Evolutionary conservation across 1,140 invertebrate species (phyloP).

Genomic region (Diabrotica undecimpunctata): DNA sequence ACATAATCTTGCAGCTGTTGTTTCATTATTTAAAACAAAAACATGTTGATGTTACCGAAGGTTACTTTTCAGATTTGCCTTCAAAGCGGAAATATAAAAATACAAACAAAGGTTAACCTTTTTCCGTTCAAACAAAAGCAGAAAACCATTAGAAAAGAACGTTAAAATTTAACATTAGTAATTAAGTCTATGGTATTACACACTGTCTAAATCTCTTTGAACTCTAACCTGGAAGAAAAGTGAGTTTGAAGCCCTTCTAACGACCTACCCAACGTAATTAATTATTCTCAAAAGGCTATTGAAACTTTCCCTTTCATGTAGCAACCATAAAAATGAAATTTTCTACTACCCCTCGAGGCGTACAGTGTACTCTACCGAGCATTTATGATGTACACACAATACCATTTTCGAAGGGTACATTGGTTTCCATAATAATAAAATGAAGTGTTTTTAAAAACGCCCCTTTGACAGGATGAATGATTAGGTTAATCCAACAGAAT

Average conservation of each 20-base stretch:
- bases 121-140: no score
- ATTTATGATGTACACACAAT: conserved; percentile 2
- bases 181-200: no score
- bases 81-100: no score
- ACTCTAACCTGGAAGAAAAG: background rate
- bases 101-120: no score
- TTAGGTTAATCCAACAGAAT: no score
- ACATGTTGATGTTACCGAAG: no score
- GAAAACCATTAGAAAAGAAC: background rate
- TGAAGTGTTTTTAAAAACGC: background rate
- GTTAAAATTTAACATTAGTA: background rate
- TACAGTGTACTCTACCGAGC: background rate
- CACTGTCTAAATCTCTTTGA: background rate
- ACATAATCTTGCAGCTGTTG: no score
- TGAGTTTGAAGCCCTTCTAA: background rate
- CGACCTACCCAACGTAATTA: background rate
- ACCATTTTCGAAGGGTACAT: background rate
- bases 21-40: no score
- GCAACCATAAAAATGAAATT: conserved; percentile 5
- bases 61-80: no score
- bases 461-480: no score
- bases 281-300: conserved; percentile 2
- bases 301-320: conserved; percentile 7
- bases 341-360: background rate
- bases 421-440: background rate